phyloP scores from a whole-genome alignment of 1,140 invertebrate species.

The Caerostris extrusa region DNA sequence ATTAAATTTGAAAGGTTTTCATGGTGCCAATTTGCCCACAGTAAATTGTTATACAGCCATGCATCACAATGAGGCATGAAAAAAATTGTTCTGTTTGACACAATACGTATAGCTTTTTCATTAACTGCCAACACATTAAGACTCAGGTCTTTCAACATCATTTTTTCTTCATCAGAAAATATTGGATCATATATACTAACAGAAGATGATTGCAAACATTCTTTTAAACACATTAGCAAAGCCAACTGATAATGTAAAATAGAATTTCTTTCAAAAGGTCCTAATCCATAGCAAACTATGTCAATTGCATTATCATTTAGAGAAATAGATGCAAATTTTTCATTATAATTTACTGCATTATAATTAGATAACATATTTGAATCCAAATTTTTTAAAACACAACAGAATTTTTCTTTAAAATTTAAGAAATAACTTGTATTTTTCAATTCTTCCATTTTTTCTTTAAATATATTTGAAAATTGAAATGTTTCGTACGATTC shows the following conservation, averaged over 20 bases:
- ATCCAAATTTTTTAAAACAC: too few relatives aligned
- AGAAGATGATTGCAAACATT: too few relatives aligned
- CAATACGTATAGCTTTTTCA: slow-evolving; percentile 20
- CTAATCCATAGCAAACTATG: slow-evolving; percentile 52
- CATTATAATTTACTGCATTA: too few relatives aligned
- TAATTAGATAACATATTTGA: too few relatives aligned
- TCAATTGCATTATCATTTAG: not conserved
- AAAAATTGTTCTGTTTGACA: not conserved
- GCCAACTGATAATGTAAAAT: slow-evolving; percentile 29
- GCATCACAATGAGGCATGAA: slow-evolving; percentile 51
- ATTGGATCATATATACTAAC: not conserved
- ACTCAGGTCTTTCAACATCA: not conserved
- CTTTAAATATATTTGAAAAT: too few relatives aligned
- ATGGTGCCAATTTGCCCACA: slow-evolving; percentile 25
- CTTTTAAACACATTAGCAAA: not conserved
- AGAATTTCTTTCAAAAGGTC: not conserved
- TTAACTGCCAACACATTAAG: slow-evolving; percentile 18
- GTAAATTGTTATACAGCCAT: slow-evolving; percentile 41
- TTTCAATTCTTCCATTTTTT: too few relatives aligned
- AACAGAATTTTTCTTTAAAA: too few relatives aligned
- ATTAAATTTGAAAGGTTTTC: slow-evolving; percentile 14
- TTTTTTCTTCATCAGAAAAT: not conserved
- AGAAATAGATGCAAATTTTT: too few relatives aligned
- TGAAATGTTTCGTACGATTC: too few relatives aligned
- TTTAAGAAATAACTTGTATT: too few relatives aligned